Conservation (phyloP, 2,113 vertebrate genomes). For the Urocynchramus pylzowi region DNA sequence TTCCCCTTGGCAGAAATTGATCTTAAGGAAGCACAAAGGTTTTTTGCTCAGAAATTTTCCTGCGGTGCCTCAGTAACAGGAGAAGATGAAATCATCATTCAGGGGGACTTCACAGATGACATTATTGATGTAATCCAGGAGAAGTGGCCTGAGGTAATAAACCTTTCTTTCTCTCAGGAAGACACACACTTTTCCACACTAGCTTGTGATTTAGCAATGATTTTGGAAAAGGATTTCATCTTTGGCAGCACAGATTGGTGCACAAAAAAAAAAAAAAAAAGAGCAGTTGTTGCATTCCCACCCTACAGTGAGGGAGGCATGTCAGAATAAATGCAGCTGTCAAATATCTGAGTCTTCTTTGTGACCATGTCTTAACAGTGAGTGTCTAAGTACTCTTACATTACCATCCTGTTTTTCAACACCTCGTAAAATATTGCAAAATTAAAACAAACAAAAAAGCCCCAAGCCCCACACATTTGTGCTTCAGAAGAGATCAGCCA, state of each 20-base stretch:
- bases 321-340: background rate
- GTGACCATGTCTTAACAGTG: background rate
- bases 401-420: background rate
- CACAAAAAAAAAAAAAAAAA: background rate
- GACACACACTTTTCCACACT: background rate
- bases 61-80: constrained; percentile 97
- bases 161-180: background rate
- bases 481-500: background rate
- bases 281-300: background rate
- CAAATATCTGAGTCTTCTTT: background rate
- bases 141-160: constrained; percentile 94
- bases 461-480: background rate
- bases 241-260: background rate
- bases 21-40: constrained; percentile 98
- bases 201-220: background rate
- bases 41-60: constrained; percentile 99
- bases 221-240: background rate
- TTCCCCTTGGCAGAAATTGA: constrained; percentile 85
- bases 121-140: constrained; percentile 98
- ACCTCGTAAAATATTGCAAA: background rate
- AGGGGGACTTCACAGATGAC: constrained; percentile 99
- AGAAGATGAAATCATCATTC: constrained; percentile 99
- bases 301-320: background rate
- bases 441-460: background rate
- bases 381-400: background rate